Base-by-base conservation (phyloP, 2,797 vertebrate genomes). In the Thunnus albacares region DNA sequence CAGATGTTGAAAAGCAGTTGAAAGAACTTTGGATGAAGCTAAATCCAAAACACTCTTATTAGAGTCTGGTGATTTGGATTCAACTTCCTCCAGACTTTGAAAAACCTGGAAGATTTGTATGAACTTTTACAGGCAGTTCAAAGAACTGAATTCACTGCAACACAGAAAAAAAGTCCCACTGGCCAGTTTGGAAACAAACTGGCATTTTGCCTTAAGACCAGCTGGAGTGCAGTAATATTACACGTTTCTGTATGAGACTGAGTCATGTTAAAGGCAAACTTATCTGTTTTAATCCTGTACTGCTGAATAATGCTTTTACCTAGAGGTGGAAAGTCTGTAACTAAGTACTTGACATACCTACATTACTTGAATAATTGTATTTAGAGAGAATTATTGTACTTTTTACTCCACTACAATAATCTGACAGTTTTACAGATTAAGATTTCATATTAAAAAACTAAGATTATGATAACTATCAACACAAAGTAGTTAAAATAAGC, bases 211-310 rank as follows among this genome's bases (percentile, higher is more conserved):
- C 56, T 60, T 7, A 2, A 68, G 68, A 72, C 53, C 68, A 84
- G 71, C 77, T 84, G 81, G 45, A 76, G 59, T 41, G 43, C 7
- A 28, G n/a, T 51, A 49, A 66, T 41, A 22, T 61, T 26, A 53
- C 58, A 62, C 52, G 26, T 74, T 82, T 77, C 45, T 6, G 45
- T 49, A 18, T 49, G 17, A 49, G 45, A 20, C 15, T 49, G 45
- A 49, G 45, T 49, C 45, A 18, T 73, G 30, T 28, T 60, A 24
- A 70, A 76, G 60, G 60, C 41, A 70, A 71, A 38, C 55, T 18
- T 1, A 5, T 71, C 75, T 28, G 28, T 57, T 70, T 76, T 14
- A 30, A 24, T 62, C 11, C 24, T 22, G 10, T 47, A 0, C 52
- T 41, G 30, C 24, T 49, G 4, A 53, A 38, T 45, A 26, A 26